Evolutionary conservation across 2,888 invertebrate genomes (phyloP).

Genomic region (Drosophila tanythrix): DNA sequence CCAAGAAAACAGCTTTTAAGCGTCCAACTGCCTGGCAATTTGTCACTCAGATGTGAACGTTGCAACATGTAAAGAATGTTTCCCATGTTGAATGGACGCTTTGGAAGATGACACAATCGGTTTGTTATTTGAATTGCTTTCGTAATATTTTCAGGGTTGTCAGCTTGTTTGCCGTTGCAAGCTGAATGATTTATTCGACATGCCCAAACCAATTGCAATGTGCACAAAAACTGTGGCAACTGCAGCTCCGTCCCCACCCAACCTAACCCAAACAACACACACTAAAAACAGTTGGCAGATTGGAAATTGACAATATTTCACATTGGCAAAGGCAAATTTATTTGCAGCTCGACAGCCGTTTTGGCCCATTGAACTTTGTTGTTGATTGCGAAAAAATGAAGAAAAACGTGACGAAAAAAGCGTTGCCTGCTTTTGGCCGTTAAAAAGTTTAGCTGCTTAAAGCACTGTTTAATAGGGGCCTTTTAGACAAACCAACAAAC

Average conservation of each 20-base stretch:
- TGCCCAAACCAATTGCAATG: constrained; percentile 53
- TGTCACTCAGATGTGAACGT: constrained; percentile 22
- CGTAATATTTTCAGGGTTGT: constrained; percentile 37
- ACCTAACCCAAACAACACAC: neutral
- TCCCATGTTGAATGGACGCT: constrained; percentile 1
- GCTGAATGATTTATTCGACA: constrained; percentile 57
- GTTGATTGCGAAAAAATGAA: constrained; percentile 62
- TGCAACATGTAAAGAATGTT: constrained; percentile 6
- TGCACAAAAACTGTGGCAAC: constrained; percentile 27
- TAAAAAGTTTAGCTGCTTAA: constrained; percentile 38
- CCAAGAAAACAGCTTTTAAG: neutral
- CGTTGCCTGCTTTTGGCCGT: constrained; percentile 29
- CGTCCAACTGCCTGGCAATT: constrained; percentile 11
- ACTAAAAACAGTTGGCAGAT: constrained; percentile 36
- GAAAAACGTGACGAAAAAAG: constrained; percentile 14
- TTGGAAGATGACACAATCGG: constrained; percentile 22
- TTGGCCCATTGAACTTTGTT: constrained; percentile 74
- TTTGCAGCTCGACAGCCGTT: constrained; percentile 68
- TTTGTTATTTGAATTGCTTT: constrained; percentile 27
- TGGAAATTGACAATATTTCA: constrained; percentile 77
- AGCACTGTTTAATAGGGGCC: constrained; percentile 46
- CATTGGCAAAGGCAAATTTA: constrained; percentile 69
- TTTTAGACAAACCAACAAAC: constrained; percentile 9
- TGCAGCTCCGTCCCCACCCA: neutral
- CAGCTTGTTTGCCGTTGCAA: constrained; percentile 42